phyloP scores from a whole-genome alignment of 2,113 vertebrate genomes.

The Chaenocephalus aceratus region DNA sequence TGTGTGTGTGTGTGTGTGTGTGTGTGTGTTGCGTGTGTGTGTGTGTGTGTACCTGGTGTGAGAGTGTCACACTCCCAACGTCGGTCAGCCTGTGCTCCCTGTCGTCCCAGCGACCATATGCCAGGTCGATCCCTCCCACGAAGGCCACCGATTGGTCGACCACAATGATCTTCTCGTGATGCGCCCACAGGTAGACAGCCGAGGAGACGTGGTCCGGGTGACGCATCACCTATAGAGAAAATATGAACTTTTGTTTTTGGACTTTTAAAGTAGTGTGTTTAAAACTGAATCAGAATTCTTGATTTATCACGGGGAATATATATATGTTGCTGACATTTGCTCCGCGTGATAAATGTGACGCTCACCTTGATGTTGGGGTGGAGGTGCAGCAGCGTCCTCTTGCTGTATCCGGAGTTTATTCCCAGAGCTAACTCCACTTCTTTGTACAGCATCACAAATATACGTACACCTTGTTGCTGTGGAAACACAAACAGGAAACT shows the following conservation, averaged over 20 bases:
- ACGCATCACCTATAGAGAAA: conserved; percentile 90
- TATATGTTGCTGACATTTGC: too few species aligned
- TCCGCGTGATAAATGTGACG: too few species aligned
- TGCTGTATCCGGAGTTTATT: conserved; percentile 98
- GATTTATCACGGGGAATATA: too few species aligned
- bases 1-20: neutral
- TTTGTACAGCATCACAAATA: conserved; percentile 98
- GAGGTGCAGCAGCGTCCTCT: conserved; percentile 89
- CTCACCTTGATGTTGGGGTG: conserved; percentile 95
- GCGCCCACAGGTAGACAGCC: conserved; percentile 93
- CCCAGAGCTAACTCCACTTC: conserved; percentile 96
- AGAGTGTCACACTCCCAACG: conserved; percentile 91
- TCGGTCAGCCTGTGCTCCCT: conserved; percentile 92
- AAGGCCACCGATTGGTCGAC: conserved; percentile 94
- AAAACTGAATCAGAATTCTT: too few species aligned
- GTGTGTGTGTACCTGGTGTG: conserved; percentile 74
- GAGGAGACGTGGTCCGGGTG: conserved; percentile 97
- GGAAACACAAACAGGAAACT: neutral
- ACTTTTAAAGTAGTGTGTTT: too few species aligned
- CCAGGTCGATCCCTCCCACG: conserved; percentile 93
- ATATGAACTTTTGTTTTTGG: too few species aligned
- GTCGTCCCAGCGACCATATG: conserved; percentile 96
- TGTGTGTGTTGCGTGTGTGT: too few species aligned
- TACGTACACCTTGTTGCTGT: conserved; percentile 95
- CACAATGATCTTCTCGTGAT: conserved; percentile 93